Conservation (phyloP, 2,888 invertebrate species). For the Dasysyrphus albostriatus region DNA sequence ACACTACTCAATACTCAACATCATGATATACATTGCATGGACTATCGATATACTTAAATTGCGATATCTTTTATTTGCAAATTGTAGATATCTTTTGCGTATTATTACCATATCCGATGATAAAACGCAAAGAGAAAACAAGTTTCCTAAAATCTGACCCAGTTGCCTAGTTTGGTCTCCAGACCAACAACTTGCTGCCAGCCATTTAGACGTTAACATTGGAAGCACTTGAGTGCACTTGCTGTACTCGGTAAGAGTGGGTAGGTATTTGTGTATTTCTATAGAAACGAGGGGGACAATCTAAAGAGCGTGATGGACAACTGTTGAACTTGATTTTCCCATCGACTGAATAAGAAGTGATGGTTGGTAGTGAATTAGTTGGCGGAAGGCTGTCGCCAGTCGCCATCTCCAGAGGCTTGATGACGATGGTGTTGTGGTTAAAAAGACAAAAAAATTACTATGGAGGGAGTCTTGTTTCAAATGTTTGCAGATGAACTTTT, state of each 20-base stretch:
- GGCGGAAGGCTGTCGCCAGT: constrained; percentile 67
- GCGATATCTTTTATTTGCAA: constrained; percentile 62
- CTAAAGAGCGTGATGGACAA: constrained; percentile 36
- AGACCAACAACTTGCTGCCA: constrained; percentile 36
- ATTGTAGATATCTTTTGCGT: constrained; percentile 66
- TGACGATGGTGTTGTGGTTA: constrained; percentile 30
- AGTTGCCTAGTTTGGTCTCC: constrained; percentile 80
- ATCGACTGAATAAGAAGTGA: constrained; percentile 32
- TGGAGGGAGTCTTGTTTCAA: constrained; percentile 58
- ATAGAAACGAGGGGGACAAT: constrained; percentile 7
- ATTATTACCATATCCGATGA: constrained; percentile 77
- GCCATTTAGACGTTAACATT: constrained; percentile 48
- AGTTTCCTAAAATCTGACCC: constrained; percentile 83
- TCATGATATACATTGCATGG: constrained; percentile 13
- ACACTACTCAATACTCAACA: constrained; percentile 10
- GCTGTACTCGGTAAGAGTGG: constrained; percentile 3
- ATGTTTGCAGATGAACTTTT: constrained; percentile 25
- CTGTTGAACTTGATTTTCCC: constrained; percentile 71
- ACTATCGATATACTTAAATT: constrained; percentile 44
- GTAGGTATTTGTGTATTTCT: constrained; percentile 5
- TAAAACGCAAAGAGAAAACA: constrained; percentile 81
- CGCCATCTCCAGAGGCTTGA: constrained; percentile 16
- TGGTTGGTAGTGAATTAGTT: constrained; percentile 48
- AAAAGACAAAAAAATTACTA: not conserved
- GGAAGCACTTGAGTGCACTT: constrained; percentile 45